Base-by-base conservation (phyloP, 1,140 invertebrate species). In the Zaprionus tsacasi region DNA sequence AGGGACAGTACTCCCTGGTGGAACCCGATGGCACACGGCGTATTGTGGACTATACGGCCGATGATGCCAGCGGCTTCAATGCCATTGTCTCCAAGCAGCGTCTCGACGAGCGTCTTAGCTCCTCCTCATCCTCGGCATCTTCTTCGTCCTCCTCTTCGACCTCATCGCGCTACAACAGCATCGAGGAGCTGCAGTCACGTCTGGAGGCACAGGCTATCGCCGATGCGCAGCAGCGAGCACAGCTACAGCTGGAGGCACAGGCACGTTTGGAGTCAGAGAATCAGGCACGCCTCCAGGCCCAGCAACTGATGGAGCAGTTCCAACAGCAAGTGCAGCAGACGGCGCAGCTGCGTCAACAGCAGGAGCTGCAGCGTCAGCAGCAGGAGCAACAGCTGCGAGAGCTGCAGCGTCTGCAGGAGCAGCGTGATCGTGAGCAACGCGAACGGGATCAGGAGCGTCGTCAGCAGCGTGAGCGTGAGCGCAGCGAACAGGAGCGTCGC, bases 21-120 rank as follows among this genome's bases (percentile, higher is more conserved):
- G 94, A 95, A 70, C 94, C 94, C 25, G 94, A 95, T 79, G 94
- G 94, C 67, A 94, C 93, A 5, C 85, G 93, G 7, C 82, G 94
- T 30, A 93, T 93, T 48, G 94, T 94, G 17, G 94, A 94, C 56
- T 95, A 94, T 79, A 93, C 93, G 27, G 94, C 93, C 36, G 93
- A 94, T 77, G 91, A 94, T 58, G 79, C 93, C 3, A 93, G 93
- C 60, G 94, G 94, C 73, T 94, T 94, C 79, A 94, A 94, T 91
- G 94, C 94, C 36, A 92, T 94, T 4, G 94, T 94, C 0, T 94
- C 94, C 66, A 94, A 94, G 68, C 93, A 94, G 73, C 91, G 93
- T n/a, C 81, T 93, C 11, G 79, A 91, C 43, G 79, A 89, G 27
- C 83, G 77, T 10, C 73, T 54, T 4, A 71, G 48, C 61, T 45